phyloP scores from a whole-genome alignment of 1,140 invertebrate genomes.

The Vanessa tameamea region DNA sequence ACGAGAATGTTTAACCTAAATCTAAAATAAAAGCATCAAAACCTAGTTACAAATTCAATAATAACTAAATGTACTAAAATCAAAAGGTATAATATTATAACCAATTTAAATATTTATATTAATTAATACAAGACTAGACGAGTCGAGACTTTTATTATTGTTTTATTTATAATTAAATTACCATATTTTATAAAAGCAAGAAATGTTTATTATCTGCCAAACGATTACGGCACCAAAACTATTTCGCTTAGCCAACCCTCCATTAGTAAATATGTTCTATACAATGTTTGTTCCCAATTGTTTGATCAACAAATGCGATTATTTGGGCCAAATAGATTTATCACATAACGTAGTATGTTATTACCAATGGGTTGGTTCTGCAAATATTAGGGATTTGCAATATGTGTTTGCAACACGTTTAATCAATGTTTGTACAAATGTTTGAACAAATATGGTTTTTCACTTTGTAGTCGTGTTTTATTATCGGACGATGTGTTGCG shows the following conservation, averaged over 20 bases:
- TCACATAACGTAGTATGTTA: constrained; percentile 27
- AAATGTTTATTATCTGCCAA: not conserved
- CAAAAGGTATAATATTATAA: no score
- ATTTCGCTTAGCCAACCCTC: constrained; percentile 18
- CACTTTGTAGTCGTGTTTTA: constrained; percentile 2
- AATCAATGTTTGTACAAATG: constrained; percentile 11
- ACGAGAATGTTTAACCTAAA: no score
- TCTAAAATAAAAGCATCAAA: no score
- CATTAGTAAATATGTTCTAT: constrained; percentile 42
- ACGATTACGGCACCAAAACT: not conserved
- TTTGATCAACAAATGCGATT: constrained; percentile 54
- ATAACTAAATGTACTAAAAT: no score
- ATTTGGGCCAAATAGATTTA: constrained; percentile 50
- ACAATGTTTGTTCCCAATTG: constrained; percentile 46
- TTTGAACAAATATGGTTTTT: constrained; percentile 12
- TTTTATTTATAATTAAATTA: no score
- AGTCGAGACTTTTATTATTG: no score
- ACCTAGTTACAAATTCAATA: no score
- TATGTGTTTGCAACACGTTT: constrained; percentile 23
- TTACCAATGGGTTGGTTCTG: constrained; percentile 9
- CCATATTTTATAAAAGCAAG: no score
- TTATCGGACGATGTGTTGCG: not conserved
- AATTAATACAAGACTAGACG: no score
- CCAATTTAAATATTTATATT: no score
- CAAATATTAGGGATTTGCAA: constrained; percentile 18